Percentiles rank a stretch among this genome's conserved stretches.
These are phyloP conservation scores for Aplysia californica DNA, from an alignment of 1,140 invertebrate genomes.

Conservation along the genomic window DNA sequence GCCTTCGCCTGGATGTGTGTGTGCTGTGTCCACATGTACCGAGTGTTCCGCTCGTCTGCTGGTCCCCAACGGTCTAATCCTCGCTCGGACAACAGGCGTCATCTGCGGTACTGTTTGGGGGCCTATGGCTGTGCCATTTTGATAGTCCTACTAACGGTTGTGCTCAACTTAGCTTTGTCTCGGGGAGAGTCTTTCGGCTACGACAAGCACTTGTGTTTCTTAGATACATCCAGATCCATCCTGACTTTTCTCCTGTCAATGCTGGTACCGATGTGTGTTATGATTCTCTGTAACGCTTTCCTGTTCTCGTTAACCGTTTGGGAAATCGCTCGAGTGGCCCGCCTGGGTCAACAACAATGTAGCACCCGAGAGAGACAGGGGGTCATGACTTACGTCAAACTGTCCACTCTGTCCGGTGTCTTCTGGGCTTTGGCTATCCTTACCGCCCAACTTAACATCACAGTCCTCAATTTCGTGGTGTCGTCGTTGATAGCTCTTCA, in stretches of 20 bases:
- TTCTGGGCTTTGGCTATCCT: not conserved
- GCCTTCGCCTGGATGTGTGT: constrained; percentile 96
- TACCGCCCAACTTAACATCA: not conserved
- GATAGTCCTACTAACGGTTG: not conserved
- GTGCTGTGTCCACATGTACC: constrained; percentile 75
- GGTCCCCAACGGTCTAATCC: not conserved
- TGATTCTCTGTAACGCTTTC: not conserved
- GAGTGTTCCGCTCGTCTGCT: constrained; percentile 68
- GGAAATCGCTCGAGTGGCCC: not conserved
- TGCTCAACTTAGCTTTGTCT: not conserved
- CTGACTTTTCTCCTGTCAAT: not conserved
- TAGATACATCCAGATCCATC: not conserved
- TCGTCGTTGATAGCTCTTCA: not conserved
- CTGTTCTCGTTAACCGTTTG: constrained; percentile 17
- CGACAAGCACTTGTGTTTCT: not conserved
- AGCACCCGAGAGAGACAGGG: not conserved
- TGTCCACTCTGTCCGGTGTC: constrained; percentile 18
- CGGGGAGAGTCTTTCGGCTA: constrained; percentile 1
- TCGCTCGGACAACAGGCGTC: not conserved
- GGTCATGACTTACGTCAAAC: constrained; percentile 23
- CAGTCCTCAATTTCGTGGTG: not conserved
- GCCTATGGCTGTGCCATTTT: not conserved
- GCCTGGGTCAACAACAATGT: not conserved
- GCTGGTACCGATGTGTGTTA: not conserved
- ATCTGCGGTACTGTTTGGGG: not conserved